These are phyloP conservation scores for Anas flavirostris DNA, from an alignment of 2,797 vertebrate genomes.

Conservation along the genomic window DNA sequence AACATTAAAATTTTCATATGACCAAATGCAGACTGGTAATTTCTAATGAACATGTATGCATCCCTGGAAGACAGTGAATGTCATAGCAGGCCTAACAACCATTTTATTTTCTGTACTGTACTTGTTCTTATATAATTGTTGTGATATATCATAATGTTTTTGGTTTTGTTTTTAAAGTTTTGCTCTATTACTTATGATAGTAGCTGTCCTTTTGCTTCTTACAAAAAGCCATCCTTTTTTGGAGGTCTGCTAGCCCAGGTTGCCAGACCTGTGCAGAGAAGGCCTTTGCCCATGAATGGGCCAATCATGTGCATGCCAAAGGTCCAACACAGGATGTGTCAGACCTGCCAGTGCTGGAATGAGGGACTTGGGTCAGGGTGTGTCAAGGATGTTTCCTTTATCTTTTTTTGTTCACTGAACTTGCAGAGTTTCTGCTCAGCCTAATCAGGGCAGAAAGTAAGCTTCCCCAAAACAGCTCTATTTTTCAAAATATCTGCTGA, in stretches of 20 bases:
- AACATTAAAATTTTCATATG: not conserved
- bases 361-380: fast-evolving
- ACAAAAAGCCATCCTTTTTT: not conserved
- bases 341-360: not conserved
- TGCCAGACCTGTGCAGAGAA: not conserved
- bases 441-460: not conserved
- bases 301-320: fast-evolving
- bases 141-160: not conserved
- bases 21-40: not conserved
- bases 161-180: not conserved
- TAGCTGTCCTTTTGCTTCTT: not conserved
- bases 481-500: not conserved
- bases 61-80: not conserved
- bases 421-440: not conserved
- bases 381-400: not conserved
- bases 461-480: fast-evolving
- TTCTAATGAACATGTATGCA: not conserved
- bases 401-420: not conserved
- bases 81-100: not conserved
- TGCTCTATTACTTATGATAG: not conserved
- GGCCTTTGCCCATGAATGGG: not conserved
- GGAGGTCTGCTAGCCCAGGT: not conserved
- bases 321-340: not conserved
- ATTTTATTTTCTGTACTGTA: not conserved
- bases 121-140: not conserved